Evolutionary conservation across 2,888 invertebrate genomes (phyloP), one percentile per base, ranked within the genome.

Genomic region (Carterocephalus palaemon): DNA sequence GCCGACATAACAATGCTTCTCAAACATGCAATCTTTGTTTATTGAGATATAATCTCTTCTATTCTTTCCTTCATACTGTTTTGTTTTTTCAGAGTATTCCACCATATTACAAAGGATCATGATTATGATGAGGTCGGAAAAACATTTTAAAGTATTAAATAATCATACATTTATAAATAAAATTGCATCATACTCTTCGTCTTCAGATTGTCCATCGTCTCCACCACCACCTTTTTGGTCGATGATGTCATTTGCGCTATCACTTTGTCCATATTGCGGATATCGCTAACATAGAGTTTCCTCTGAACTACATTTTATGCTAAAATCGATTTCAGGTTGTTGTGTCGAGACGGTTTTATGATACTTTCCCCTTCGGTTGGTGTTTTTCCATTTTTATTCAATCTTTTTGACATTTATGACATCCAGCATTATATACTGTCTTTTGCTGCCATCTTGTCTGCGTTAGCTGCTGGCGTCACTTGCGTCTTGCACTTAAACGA

Each of bases 241-340:
- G 51, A 48, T 71, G 70, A 70, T 67, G 67, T 70, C 71, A 72
- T 60, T 52, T 28, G 43, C 53, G 39, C 51, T 57, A 54, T 64
- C 66, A 60, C 52, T 53, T 38, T 42, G 39, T 42, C 49, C 37
- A 40, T 39, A 52, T 51, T 24, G 38, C 47, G 49, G 37, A 52
- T 50, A 51, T 49, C 15, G 40, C 34, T 29, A 46, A 47, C 45
- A 41, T 52, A 47, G 32, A 12, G 42, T 48, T 49, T 54, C 52
- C 51, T 49, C 52, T 49, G 31, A 36, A 12, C 34, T 32, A 22
- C 22, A 26, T 40, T 42, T 48, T 32, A 41, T 48, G 32, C 17
- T 46, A 42, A 37, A 39, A 48, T 36, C 43, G 42, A 42, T 50
- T 41, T 52, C 38, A 15, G 34, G 22, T 19, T 13, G 24, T 45